phyloP scores from a whole-genome alignment of 2,888 invertebrate species.

The Parnassius smintheus region DNA sequence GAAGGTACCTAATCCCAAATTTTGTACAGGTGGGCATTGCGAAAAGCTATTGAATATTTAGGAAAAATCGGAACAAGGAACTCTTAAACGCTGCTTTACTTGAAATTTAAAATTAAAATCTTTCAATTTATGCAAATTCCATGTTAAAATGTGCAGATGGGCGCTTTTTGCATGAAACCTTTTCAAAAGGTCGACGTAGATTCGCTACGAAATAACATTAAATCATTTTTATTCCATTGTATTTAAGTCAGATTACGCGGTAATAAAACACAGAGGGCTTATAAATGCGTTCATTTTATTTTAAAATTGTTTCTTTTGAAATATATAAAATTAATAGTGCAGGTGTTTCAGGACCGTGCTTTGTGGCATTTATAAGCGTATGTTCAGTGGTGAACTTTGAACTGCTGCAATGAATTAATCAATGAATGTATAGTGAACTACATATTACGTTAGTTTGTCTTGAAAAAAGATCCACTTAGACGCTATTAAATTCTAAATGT shows the following conservation, averaged over 20 bases:
- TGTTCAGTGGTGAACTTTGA: no score
- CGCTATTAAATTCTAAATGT: no score
- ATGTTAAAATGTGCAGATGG: conserved; percentile 72
- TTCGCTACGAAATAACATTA: conserved; percentile 35
- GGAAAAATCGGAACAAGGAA: conserved; percentile 33
- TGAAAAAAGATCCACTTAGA: no score
- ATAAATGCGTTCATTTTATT: conserved; percentile 7
- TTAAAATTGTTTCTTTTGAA: no score
- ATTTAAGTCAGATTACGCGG: conserved; percentile 29
- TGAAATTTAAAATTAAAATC: conserved; percentile 73
- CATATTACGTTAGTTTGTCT: no score
- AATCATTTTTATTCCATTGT: conserved; percentile 35
- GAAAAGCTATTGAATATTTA: conserved; percentile 36
- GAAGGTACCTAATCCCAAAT: not conserved
- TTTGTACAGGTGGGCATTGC: not conserved
- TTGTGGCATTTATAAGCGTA: no score
- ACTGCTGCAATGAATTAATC: no score
- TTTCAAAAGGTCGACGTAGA: conserved; percentile 33
- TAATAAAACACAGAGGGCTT: conserved; percentile 22
- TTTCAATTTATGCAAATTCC: conserved; percentile 69
- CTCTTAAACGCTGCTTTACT: conserved; percentile 52
- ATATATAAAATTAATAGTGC: no score
- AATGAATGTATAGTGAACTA: no score
- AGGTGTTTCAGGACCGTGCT: no score
- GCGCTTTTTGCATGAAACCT: conserved; percentile 50